phyloP scores from a whole-genome alignment of 2,888 invertebrate species.

The Noctua pronuba region DNA sequence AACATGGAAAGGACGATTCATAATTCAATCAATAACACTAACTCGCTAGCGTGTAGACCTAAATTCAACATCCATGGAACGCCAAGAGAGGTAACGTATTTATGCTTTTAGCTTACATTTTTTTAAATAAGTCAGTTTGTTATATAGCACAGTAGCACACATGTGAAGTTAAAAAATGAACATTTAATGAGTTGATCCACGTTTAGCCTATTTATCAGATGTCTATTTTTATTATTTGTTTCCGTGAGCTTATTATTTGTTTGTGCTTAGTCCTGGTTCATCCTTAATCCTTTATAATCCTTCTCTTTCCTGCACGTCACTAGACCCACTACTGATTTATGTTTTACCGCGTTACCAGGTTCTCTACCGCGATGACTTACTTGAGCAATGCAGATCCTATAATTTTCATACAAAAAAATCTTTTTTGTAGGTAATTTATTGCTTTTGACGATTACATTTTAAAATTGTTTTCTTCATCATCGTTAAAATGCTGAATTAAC shows the following conservation, averaged over 20 bases:
- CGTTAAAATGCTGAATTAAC: neutral
- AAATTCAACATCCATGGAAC: slow-evolving; percentile 65
- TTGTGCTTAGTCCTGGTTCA: neutral
- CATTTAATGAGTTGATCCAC: neutral
- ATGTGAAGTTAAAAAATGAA: slow-evolving; percentile 11
- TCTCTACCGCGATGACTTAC: neutral
- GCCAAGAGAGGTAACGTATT: slow-evolving; percentile 76
- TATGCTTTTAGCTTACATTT: neutral
- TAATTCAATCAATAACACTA: slow-evolving; percentile 71
- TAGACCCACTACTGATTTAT: neutral
- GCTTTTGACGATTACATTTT: neutral
- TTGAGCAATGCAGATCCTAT: neutral
- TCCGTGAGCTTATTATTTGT: slow-evolving; percentile 1
- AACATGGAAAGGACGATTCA: slow-evolving; percentile 73
- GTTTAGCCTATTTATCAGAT: neutral
- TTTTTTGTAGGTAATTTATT: neutral
- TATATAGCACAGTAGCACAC: neutral
- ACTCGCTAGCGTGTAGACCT: slow-evolving; percentile 49
- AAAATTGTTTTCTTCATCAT: neutral
- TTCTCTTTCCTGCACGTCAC: neutral
- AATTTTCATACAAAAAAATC: neutral
- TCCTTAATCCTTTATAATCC: neutral
- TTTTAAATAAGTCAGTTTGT: neutral
- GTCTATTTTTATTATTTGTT: neutral
- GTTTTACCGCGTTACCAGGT: neutral